These are phyloP conservation scores for Eutrigla gurnardus DNA, from an alignment of 2,797 vertebrate genomes.

Conservation along the genomic window DNA sequence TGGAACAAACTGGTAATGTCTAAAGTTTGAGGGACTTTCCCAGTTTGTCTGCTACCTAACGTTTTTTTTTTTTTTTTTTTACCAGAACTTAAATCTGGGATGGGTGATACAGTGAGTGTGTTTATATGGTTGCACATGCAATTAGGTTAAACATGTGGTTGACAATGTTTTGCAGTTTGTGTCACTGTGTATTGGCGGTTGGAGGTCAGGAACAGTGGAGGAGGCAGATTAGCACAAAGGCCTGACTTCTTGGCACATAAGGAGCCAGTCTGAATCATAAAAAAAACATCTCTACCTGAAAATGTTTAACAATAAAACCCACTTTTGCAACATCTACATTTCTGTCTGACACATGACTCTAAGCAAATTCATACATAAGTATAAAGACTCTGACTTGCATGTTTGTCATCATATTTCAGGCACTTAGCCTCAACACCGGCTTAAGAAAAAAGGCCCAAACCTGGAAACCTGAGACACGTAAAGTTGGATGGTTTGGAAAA, in stretches of 20 bases:
- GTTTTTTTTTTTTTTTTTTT: constrained; percentile 60
- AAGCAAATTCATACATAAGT: not conserved
- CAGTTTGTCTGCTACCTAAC: constrained; percentile 76
- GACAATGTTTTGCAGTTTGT: constrained; percentile 33
- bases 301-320: not conserved
- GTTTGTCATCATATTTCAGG: not conserved
- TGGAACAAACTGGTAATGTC: constrained; percentile 50
- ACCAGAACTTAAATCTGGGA: constrained; percentile 63
- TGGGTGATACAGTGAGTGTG: constrained; percentile 38
- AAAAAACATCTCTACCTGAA: not conserved
- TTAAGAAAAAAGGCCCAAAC: not conserved
- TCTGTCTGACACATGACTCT: no score
- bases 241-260: not conserved
- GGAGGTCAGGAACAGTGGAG: constrained; percentile 31
- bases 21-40: constrained; percentile 79
- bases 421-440: not conserved
- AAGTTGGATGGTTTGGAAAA: not conserved
- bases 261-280: constrained; percentile 5
- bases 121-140: constrained; percentile 13
- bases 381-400: not conserved
- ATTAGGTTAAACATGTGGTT: constrained; percentile 50
- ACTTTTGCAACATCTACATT: not conserved
- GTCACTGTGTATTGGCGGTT: constrained; percentile 16
- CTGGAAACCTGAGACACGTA: not conserved
- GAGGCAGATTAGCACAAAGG: constrained; percentile 47